These are phyloP conservation scores for Harpagoxenus sublaevis DNA, from an alignment of 2,888 invertebrate species.

Conservation along the genomic window DNA sequence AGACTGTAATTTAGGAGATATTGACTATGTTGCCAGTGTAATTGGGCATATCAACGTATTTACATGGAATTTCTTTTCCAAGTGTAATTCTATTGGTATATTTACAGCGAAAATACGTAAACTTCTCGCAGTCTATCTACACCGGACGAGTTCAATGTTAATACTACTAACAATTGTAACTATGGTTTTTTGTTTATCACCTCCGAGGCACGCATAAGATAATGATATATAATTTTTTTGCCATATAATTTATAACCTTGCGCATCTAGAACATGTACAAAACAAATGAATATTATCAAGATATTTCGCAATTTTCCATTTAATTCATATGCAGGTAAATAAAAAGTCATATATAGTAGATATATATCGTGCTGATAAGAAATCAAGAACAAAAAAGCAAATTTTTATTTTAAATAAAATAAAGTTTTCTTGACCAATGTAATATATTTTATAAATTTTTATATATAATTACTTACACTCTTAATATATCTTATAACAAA, in stretches of 20 bases:
- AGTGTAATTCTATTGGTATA: not conserved
- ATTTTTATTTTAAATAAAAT: no score
- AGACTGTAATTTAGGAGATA: not conserved
- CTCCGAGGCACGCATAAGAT: not conserved
- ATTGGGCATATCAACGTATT: not conserved
- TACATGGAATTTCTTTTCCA: not conserved
- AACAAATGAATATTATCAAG: not conserved
- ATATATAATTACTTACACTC: no score
- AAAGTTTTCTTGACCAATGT: no score
- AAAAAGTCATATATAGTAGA: no score
- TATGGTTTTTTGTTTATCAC: not conserved
- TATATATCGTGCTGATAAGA: no score
- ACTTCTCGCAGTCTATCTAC: not conserved
- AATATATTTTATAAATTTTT: no score
- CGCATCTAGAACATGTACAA: not conserved
- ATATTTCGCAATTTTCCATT: not conserved
- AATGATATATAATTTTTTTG: not conserved
- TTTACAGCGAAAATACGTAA: not conserved
- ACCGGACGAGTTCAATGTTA: no score
- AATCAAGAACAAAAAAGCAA: no score
- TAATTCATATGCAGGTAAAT: not conserved
- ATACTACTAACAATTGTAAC: not conserved
- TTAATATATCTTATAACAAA: no score
- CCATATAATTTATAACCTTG: not conserved
- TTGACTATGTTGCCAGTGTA: not conserved